Conservation (phyloP, 2,113 vertebrate genomes). For the Ciconia maguari region DNA sequence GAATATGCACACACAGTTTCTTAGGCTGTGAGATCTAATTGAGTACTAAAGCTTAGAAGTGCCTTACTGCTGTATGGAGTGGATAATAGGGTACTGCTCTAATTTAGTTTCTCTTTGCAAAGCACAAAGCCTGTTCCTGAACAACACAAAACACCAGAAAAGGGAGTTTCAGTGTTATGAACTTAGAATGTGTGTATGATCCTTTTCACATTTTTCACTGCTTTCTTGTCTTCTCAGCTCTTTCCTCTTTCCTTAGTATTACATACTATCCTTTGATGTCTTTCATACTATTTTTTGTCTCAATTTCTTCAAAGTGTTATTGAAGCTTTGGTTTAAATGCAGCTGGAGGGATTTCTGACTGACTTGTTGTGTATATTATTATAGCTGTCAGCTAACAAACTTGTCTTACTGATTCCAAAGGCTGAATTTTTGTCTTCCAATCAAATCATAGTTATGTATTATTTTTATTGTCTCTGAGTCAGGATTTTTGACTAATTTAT, state of each 20-base stretch:
- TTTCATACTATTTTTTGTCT: not conserved
- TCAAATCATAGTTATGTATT: not conserved
- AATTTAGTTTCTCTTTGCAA: not conserved
- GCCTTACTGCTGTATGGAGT: not conserved
- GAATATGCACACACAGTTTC: accelerated
- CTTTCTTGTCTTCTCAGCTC: not conserved
- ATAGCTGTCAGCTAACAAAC: not conserved
- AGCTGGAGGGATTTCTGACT: not conserved
- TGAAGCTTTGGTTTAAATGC: not conserved
- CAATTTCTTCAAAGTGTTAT: not conserved
- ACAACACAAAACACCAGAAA: not conserved
- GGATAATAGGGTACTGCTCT: not conserved
- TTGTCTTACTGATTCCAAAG: not conserved
- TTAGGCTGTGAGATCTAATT: not conserved
- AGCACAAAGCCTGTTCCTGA: not conserved
- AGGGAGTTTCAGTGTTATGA: not conserved
- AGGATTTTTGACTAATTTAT: not conserved
- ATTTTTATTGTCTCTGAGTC: not conserved
- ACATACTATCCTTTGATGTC: not conserved
- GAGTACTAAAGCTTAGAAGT: not conserved
- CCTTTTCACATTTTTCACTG: not conserved
- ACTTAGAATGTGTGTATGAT: not conserved
- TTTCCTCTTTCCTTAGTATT: not conserved
- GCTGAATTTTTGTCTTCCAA: not conserved
- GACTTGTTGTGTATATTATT: not conserved